Conservation (phyloP, 2,113 vertebrate species). For the Ranitomeya imitator region DNA sequence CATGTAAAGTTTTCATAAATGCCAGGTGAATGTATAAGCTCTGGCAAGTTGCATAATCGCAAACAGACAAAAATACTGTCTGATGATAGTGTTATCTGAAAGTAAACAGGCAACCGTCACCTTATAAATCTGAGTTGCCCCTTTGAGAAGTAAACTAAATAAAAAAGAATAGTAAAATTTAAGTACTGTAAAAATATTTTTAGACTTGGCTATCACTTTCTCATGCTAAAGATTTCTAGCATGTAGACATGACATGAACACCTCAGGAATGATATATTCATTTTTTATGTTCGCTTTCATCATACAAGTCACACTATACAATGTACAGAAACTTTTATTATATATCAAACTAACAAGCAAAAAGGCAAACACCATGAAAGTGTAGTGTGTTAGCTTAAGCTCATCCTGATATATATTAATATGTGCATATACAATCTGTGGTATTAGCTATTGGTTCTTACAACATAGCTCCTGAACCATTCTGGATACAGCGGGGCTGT, state of each 20-base stretch:
- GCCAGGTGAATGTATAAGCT: conserved; percentile 15
- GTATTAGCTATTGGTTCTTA: no score
- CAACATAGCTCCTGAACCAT: no score
- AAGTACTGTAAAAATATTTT: neutral
- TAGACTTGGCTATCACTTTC: neutral
- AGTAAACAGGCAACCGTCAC: neutral
- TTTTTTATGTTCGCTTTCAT: no score
- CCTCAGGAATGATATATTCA: no score
- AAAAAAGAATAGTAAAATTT: neutral
- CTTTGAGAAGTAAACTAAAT: neutral
- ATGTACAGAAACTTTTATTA: no score
- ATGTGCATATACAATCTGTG: no score
- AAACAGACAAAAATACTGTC: conserved; percentile 3
- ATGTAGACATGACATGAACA: neutral
- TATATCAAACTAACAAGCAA: no score
- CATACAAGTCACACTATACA: no score
- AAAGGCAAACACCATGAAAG: no score
- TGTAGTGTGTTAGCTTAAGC: no score
- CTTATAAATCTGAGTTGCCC: neutral
- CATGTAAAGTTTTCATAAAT: neutral
- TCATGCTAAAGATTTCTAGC: neutral
- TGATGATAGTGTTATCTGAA: neutral
- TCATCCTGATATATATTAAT: no score
- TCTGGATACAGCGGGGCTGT: no score
- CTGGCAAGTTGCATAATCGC: neutral